phyloP scores from a whole-genome alignment of 2,113 vertebrate species.

The Lophochroa leadbeateri region DNA sequence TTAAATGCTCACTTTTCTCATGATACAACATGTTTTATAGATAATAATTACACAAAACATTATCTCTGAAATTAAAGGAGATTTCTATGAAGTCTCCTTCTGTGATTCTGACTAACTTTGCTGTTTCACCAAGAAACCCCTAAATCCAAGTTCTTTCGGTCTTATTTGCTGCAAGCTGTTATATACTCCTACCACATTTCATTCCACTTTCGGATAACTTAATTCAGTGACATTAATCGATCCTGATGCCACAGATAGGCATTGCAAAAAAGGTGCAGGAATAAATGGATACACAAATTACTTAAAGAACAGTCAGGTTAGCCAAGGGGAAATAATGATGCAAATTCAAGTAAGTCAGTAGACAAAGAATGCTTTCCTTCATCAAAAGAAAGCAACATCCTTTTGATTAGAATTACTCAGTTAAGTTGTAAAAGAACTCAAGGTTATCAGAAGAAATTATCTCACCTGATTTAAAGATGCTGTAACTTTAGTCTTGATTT shows the following conservation, averaged over 20 bases:
- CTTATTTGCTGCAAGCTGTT: neutral
- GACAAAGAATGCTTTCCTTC: neutral
- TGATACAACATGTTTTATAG: neutral
- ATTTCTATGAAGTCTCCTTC: neutral
- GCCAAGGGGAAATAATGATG: neutral
- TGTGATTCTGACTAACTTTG: neutral
- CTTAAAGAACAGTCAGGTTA: neutral
- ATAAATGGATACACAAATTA: neutral
- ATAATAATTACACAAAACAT: neutral
- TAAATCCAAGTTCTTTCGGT: neutral
- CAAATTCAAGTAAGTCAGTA: neutral
- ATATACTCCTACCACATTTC: neutral
- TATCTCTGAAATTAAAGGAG: neutral
- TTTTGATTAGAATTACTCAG: neutral
- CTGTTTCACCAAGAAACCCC: neutral
- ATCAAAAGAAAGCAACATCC: neutral
- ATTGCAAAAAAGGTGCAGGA: neutral
- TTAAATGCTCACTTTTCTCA: neutral
- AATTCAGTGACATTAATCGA: neutral
- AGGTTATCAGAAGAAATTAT: neutral
- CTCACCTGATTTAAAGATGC: neutral
- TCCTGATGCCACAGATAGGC: neutral
- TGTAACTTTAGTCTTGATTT: neutral
- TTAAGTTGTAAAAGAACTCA: neutral
- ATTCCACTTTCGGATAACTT: neutral